Percentiles rank a stretch among this genome's conserved stretches.
Evolutionary conservation across 2,888 invertebrate genomes (phyloP).

Genomic region (Macaria notata): DNA sequence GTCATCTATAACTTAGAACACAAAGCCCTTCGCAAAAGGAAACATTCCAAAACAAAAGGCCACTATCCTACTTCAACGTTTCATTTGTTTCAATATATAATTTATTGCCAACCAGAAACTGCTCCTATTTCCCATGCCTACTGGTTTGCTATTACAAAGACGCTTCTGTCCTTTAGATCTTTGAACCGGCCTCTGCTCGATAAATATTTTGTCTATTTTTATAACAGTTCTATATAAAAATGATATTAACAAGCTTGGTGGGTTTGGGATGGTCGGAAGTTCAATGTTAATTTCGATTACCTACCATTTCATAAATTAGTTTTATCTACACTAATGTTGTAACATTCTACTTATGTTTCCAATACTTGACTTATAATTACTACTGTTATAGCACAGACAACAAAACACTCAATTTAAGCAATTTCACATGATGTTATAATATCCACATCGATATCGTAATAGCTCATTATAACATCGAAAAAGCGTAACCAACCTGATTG

Average conservation of each 20-base stretch:
- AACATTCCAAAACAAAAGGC: conserved; percentile 14
- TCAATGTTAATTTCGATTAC: conserved; percentile 5
- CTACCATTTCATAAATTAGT: too few species aligned
- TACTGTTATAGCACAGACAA: too few species aligned
- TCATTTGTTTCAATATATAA: conserved; percentile 20
- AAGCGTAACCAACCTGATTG: too few species aligned
- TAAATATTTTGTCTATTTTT: conserved; percentile 18
- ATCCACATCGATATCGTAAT: too few species aligned
- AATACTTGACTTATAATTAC: too few species aligned
- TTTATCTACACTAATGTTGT: too few species aligned
- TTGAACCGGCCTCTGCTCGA: conserved; percentile 21
- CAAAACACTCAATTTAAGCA: too few species aligned
- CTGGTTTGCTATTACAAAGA: conserved; percentile 27
- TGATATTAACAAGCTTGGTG: conserved; percentile 4
- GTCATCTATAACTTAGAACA: too few species aligned
- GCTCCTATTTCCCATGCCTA: conserved; percentile 10
- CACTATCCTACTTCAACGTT: conserved; percentile 2
- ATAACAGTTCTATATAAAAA: conserved; percentile 11
- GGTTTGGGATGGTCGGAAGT: conserved; percentile 3
- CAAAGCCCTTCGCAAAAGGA: conserved; percentile 1
- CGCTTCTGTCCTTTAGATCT: conserved; percentile 26
- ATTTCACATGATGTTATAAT: too few species aligned
- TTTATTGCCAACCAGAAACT: conserved; percentile 22
- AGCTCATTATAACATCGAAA: too few species aligned
- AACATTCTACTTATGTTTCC: too few species aligned